Percentiles rank a stretch among this genome's conserved stretches.
These are phyloP conservation scores for Drosophila biarmipes DNA, from an alignment of 1,140 invertebrate genomes.

Conservation along the genomic window DNA sequence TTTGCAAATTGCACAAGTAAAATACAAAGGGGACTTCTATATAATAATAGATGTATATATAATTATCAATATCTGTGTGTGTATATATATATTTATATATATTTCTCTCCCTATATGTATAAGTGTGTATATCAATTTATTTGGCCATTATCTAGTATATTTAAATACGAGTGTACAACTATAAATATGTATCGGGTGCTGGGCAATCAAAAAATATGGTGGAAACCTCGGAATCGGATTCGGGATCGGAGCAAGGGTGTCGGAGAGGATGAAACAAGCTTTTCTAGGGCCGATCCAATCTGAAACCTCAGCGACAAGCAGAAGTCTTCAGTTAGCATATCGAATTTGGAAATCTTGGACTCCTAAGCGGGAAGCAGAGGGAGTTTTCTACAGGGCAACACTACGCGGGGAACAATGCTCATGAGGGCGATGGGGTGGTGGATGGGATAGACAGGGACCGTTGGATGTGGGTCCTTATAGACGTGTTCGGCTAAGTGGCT, in stretches of 20 bases:
- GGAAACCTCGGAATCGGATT: conserved; percentile 19
- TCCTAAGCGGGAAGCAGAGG: background rate
- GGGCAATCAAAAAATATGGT: conserved; percentile 11
- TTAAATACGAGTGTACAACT: conserved; percentile 29
- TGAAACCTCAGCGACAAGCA: conserved; percentile 34
- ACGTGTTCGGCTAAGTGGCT: background rate
- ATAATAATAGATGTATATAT: conserved; percentile 19
- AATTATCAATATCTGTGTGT: conserved; percentile 14
- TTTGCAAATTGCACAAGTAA: conserved; percentile 48
- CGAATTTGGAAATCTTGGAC: background rate
- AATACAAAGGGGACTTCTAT: conserved; percentile 35
- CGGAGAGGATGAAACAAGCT: background rate
- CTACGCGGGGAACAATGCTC: background rate
- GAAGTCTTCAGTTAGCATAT: conserved; percentile 2
- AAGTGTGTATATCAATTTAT: conserved; percentile 22
- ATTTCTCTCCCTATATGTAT: conserved; percentile 15
- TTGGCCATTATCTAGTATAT: conserved; percentile 31
- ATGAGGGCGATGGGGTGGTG: no score
- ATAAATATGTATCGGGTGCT: conserved; percentile 24
- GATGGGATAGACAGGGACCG: background rate
- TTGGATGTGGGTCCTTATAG: background rate
- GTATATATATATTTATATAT: conserved; percentile 23
- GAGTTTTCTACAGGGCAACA: conserved; percentile 15
- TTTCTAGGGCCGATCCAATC: conserved; percentile 15
- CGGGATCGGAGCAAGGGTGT: conserved; percentile 2